Conservation (phyloP, 2,113 vertebrate species). For the Vanacampus margaritifer region DNA sequence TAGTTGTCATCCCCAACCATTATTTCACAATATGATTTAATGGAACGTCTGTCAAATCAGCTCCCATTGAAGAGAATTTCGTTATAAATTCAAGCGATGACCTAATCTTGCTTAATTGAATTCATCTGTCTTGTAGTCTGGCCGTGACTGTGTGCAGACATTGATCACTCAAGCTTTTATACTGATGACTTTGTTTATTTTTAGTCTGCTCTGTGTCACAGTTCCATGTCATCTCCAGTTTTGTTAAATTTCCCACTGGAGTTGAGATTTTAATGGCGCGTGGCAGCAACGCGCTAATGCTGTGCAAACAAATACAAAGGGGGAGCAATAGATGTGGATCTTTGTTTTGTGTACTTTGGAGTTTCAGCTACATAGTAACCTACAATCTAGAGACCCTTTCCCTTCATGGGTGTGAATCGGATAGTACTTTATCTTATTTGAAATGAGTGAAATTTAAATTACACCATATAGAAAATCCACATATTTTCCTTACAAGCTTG, state of each 20-base stretch:
- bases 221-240: not conserved
- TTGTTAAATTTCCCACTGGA: not conserved
- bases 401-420: not conserved
- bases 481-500: not conserved
- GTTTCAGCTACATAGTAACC: not conserved
- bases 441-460: not conserved
- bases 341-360: not conserved
- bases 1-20: not conserved
- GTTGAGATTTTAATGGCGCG: not conserved
- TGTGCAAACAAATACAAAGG: not conserved
- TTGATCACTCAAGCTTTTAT: not conserved
- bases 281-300: not conserved
- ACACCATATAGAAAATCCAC: not conserved
- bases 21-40: constrained; percentile 24
- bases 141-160: not conserved
- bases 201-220: not conserved
- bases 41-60: constrained; percentile 14
- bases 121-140: not conserved
- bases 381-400: too few relatives aligned
- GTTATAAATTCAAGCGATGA: not conserved
- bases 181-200: not conserved
- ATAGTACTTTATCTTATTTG: not conserved
- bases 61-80: constrained; percentile 2
- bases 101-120: not conserved
- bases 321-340: not conserved